Evolutionary conservation across 2,888 invertebrate species (phyloP).

Genomic region (Saturnia japonica): DNA sequence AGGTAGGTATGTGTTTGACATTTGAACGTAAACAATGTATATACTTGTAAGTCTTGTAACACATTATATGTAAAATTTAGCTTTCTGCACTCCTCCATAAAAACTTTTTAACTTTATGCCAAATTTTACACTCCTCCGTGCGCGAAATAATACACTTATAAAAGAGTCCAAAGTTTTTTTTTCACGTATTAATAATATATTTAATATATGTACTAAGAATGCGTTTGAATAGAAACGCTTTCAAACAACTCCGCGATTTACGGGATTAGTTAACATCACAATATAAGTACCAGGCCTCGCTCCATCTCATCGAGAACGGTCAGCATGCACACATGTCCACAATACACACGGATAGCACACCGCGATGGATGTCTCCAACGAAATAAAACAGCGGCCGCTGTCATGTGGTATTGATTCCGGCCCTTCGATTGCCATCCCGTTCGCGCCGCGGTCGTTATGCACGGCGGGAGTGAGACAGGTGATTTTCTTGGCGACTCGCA

Average conservation of each 20-base stretch:
- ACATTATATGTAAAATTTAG: no score
- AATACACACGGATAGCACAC: conserved; percentile 34
- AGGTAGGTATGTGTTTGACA: no score
- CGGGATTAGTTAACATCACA: conserved; percentile 13
- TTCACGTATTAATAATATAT: no score
- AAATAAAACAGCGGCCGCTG: conserved; percentile 71
- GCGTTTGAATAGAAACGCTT: conserved; percentile 8
- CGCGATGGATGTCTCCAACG: conserved; percentile 65
- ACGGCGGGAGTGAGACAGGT: conserved; percentile 48
- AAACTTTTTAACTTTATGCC: no score
- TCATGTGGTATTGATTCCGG: conserved; percentile 77
- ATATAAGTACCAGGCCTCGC: conserved; percentile 10
- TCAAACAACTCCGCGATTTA: conserved; percentile 11
- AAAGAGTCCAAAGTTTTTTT: no score
- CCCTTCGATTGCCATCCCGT: conserved; percentile 51
- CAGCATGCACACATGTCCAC: conserved; percentile 32
- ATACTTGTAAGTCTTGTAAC: no score
- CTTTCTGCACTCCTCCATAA: no score
- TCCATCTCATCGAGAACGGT: conserved; percentile 26
- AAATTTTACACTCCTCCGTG: no score
- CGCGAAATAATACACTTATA: no score
- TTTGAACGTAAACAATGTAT: no score
- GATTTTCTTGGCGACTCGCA: conserved; percentile 47
- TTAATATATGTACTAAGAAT: neutral
- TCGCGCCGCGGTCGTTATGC: conserved; percentile 36